phyloP scores from a whole-genome alignment of 92 coral and sea anemone species.

The Umimayanthus chanpuru region DNA sequence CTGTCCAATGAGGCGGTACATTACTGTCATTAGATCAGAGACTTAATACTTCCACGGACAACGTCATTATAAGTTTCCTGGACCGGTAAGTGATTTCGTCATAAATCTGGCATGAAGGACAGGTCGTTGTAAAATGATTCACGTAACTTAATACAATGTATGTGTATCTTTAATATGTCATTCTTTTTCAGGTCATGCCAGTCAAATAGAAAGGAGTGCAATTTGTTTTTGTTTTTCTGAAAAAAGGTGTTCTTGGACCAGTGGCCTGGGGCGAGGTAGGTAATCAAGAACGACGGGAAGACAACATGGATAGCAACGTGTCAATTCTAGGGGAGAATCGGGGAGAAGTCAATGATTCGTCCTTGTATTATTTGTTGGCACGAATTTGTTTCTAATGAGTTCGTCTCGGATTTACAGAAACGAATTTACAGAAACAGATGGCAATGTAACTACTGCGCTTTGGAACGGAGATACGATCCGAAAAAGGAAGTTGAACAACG shows the following conservation, averaged over 20 bases:
- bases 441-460: background rate
- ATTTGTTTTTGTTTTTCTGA: too few relatives aligned
- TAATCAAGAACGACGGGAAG: background rate
- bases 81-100: too few relatives aligned
- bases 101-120: too few relatives aligned
- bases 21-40: too few relatives aligned
- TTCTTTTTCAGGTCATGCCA: too few relatives aligned
- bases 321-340: background rate
- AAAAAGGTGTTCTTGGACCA: background rate
- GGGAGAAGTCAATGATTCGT: background rate
- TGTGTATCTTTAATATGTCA: too few relatives aligned
- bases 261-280: slow-evolving; percentile 25
- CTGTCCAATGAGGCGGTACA: too few relatives aligned
- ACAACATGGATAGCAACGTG: slow-evolving; percentile 27
- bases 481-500: background rate
- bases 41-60: too few relatives aligned
- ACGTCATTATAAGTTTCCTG: too few relatives aligned
- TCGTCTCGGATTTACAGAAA: background rate
- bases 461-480: slow-evolving; percentile 29
- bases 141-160: too few relatives aligned
- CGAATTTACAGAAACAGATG: background rate
- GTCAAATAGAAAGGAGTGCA: too few relatives aligned
- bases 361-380: background rate
- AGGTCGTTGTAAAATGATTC: too few relatives aligned
- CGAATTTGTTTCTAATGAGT: slow-evolving; percentile 5